Base-by-base conservation (phyloP, 2,888 invertebrate genomes). In the Acanthosepion esculentum region DNA sequence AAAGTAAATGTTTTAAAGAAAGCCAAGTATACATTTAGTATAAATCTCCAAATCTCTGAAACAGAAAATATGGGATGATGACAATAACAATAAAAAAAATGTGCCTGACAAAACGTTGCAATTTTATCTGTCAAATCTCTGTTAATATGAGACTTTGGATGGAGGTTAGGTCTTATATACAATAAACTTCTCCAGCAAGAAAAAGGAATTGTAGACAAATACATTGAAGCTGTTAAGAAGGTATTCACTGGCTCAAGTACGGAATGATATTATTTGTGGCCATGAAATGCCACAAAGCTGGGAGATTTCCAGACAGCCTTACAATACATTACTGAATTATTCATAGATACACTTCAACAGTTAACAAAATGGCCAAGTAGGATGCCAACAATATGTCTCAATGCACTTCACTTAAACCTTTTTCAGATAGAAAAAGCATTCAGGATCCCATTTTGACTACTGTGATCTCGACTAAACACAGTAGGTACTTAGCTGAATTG, bases 221-320 rank as follows among this genome's bases (percentile, higher is more conserved):
- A 33, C 29, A 78, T 78, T 78, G n/a, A n/a, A n/a, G 78, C n/a
- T 78, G 12, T n/a, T n/a, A 15, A 78, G 78, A 12, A 78, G n/a
- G 18, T n/a, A 78, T 78, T 78, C 15, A 78, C 33, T 33, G 78
- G 33, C 78, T 78, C 78, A n/a, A 78, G 78, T 78, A 18, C 10
- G 15, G n/a, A 33, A 78, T n/a, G 78, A 78, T 78, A 78, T 78
- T 78, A 78, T 78, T 78, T 78, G 78, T 78, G 33, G 78, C n/a
- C n/a, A 33, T 78, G 78, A 78, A 78, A n/a, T 78, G 78, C n/a
- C n/a, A n/a, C n/a, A 78, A 78, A 78, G n/a, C n/a, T 78, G 78
- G 78, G n/a, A 78, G n/a, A 78, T n/a, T 78, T 78, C 78, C 78
- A 78, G 78, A 78, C 33, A n/a, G 3, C 15, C 78, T 23, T 10